Evolutionary conservation across 2,797 vertebrate genomes (phyloP).

Genomic region (Onychomys arenicola): DNA sequence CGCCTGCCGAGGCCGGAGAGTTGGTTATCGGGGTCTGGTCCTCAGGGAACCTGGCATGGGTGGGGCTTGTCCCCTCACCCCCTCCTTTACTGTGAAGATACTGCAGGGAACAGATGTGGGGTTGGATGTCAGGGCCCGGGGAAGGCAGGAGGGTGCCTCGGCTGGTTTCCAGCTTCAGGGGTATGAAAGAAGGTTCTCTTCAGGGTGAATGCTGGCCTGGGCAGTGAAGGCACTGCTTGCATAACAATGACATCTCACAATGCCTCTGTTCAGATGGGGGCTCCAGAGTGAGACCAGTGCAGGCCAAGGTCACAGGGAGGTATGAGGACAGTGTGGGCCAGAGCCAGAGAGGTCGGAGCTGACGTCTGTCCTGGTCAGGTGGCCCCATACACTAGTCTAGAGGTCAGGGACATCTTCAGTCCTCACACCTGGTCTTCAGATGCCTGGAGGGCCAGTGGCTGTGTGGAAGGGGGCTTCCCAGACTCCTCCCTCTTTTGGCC

Average conservation of each 20-base stretch:
- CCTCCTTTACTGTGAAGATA: constrained; percentile 72
- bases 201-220: constrained; percentile 36
- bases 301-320: neutral
- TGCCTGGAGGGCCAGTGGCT: neutral
- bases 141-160: constrained; percentile 64
- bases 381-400: neutral
- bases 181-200: constrained; percentile 67
- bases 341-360: neutral
- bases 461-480: neutral
- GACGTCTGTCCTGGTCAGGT: neutral
- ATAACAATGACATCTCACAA: constrained; percentile 71
- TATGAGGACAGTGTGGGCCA: neutral
- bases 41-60: constrained; percentile 59
- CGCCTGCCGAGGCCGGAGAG: constrained; percentile 82
- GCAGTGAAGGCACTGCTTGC: neutral
- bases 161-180: constrained; percentile 41
- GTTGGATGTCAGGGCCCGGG: neutral
- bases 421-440: neutral
- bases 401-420: neutral
- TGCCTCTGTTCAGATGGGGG: constrained; percentile 68
- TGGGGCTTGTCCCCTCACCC: neutral
- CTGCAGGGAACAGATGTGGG: constrained; percentile 76
- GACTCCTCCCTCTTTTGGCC: too few species aligned
- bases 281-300: neutral
- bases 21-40: constrained; percentile 42